Evolutionary conservation across 1,140 invertebrate species (phyloP), one percentile per base, ranked within the genome.

Genomic region (Atta colombica): DNA sequence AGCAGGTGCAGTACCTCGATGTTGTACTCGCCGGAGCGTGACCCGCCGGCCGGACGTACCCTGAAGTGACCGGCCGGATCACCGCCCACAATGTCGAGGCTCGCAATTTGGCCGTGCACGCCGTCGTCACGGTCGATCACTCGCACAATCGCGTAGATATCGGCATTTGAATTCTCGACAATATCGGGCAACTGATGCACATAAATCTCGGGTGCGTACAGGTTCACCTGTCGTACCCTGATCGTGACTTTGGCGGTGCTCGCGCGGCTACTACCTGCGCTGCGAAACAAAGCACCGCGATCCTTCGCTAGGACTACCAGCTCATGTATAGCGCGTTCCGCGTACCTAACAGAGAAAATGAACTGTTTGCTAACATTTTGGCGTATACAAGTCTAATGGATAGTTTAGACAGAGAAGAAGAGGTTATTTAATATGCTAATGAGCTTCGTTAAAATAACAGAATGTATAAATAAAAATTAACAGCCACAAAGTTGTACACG

Each of bases 131-230:
- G 96, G 93, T 99, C 99, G 16, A 96, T 96, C 0, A 99, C 98
- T 25, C 96, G 96, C 2, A 99, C 97, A 60, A 99, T 98, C 0
- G 98, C 99, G 93, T 99, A 99, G 75, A 98, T 98, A 91, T 98
- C 97, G 0, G 97, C 97, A 88, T 98, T 97, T 0, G 98, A 97
- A 85, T 98, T 97, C 89, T 99, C 98, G 7, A 98, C 96, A 28
- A 99, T 97, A 84, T 98, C 97, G 0, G 98, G 98, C 87, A 99
- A 95, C 82, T 97, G 97, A 18, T 97, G 96, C 3, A 98, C 97
- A 77, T 96, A 96, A 80, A 99, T 98, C 92, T 98, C 97, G 0
- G 99, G 99, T 7, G 97, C 96, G 93, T 97, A 97, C 14, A 98
- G 96, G 94, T 99, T 99, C 14, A 99, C 98, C 92, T 97, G 97